Evolutionary conservation across 2,888 invertebrate species (phyloP).

Genomic region (Lamproptera curius): DNA sequence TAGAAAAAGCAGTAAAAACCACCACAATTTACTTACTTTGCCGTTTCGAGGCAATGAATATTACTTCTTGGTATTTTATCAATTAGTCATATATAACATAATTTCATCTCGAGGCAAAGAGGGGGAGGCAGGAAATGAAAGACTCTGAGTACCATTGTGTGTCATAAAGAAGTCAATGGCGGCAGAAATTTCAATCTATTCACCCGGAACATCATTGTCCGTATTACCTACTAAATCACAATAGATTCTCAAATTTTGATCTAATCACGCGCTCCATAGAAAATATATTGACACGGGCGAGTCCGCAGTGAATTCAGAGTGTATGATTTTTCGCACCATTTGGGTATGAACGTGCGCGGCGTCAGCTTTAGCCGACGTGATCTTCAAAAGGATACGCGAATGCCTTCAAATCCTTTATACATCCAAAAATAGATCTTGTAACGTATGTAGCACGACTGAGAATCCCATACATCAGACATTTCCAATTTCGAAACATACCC

Average conservation of each 20-base stretch:
- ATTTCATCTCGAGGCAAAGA: no score
- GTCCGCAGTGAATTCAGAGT: constrained; percentile 36
- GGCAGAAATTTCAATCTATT: no score
- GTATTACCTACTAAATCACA: constrained; percentile 3
- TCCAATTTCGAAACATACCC: not conserved
- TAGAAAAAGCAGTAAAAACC: no score
- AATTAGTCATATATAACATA: no score
- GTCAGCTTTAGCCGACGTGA: constrained; percentile 47
- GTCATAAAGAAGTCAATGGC: no score
- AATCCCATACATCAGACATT: not conserved
- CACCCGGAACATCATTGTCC: no score
- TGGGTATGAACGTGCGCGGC: constrained; percentile 47
- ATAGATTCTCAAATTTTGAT: constrained; percentile 2
- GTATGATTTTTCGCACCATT: constrained; percentile 67
- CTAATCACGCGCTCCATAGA: constrained; percentile 13
- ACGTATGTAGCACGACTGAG: not conserved
- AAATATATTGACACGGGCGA: constrained; percentile 22
- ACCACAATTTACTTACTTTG: no score
- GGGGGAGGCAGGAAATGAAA: no score
- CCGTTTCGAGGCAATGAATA: no score
- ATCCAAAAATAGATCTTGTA: constrained; percentile 3
- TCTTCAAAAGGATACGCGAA: constrained; percentile 15
- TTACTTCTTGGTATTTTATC: no score
- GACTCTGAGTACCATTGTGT: no score
- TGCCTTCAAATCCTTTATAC: not conserved